A percentile compares a stretch with the other conserved stretches of the same genome.
phyloP scores from a whole-genome alignment of 2,888 invertebrate species.

The Artemia sinica region DNA sequence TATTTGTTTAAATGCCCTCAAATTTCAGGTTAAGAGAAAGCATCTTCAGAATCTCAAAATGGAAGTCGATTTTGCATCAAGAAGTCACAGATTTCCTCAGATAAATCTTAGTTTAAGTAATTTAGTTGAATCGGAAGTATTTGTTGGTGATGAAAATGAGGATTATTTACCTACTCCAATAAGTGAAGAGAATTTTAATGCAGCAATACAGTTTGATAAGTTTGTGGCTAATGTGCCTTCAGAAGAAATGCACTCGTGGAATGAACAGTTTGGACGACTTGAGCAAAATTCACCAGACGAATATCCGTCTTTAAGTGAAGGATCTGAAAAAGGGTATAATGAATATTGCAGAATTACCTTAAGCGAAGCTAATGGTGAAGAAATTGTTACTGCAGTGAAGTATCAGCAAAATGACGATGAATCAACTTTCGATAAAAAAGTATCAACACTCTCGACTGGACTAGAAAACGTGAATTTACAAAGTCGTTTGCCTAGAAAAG shows the following conservation, averaged over 20 bases:
- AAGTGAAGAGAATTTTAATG: background rate
- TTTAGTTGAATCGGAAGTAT: constrained; percentile 25
- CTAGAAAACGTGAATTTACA: background rate
- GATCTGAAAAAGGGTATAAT: background rate
- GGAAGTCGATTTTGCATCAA: constrained; percentile 7
- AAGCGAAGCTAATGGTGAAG: background rate
- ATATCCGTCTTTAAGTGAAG: constrained; percentile 7
- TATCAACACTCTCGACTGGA: background rate
- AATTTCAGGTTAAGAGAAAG: too few species aligned
- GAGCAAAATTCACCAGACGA: constrained; percentile 1
- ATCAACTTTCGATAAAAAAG: background rate
- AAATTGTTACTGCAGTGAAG: constrained; percentile 10
- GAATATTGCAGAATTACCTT: background rate
- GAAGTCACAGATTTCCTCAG: background rate
- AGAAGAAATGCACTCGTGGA: constrained; percentile 1
- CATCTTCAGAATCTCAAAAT: background rate
- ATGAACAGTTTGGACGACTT: constrained; percentile 1
- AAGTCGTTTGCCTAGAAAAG: background rate
- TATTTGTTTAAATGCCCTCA: too few species aligned
- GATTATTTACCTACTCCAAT: background rate
- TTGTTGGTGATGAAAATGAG: constrained; percentile 24
- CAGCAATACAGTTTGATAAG: background rate
- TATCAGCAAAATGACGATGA: background rate
- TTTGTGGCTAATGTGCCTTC: background rate
- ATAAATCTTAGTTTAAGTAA: constrained; percentile 24